Conservation (phyloP, 2,888 invertebrate species). For the Drosophila dives region DNA sequence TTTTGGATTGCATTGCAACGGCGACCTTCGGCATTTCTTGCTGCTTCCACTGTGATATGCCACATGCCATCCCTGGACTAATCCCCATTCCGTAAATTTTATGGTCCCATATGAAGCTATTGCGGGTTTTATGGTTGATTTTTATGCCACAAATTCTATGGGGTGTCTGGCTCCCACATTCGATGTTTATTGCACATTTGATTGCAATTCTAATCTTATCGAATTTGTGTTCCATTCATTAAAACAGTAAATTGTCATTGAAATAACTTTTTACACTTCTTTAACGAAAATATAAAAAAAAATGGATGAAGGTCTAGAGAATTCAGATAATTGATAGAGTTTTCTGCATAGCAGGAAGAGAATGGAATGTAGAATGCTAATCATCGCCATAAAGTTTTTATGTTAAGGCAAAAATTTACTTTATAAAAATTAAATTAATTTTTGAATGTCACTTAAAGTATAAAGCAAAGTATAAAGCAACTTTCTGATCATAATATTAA, state of each 20-base stretch:
- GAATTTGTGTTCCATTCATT: neutral
- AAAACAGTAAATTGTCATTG: neutral
- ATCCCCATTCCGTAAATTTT: conserved; percentile 32
- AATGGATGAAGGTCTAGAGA: neutral
- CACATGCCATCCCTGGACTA: conserved; percentile 5
- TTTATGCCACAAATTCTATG: conserved; percentile 20
- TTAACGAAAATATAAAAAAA: neutral
- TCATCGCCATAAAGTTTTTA: neutral
- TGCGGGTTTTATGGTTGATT: conserved; percentile 36
- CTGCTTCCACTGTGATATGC: conserved; percentile 16
- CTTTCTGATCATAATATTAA: neutral
- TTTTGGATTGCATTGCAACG: conserved; percentile 21
- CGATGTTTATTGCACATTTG: conserved; percentile 27
- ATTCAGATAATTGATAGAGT: neutral
- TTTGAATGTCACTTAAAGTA: neutral
- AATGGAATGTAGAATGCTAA: neutral
- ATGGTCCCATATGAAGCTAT: conserved; percentile 20
- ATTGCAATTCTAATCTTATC: neutral
- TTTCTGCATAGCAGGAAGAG: neutral
- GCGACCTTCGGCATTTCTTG: conserved; percentile 45
- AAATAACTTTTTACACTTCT: neutral
- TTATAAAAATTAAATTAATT: neutral
- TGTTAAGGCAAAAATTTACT: neutral
- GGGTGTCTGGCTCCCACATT: conserved; percentile 27
- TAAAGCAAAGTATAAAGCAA: too few species aligned